Conservation (phyloP, 2,797 vertebrate genomes). For the Halcyon leucocephala region DNA sequence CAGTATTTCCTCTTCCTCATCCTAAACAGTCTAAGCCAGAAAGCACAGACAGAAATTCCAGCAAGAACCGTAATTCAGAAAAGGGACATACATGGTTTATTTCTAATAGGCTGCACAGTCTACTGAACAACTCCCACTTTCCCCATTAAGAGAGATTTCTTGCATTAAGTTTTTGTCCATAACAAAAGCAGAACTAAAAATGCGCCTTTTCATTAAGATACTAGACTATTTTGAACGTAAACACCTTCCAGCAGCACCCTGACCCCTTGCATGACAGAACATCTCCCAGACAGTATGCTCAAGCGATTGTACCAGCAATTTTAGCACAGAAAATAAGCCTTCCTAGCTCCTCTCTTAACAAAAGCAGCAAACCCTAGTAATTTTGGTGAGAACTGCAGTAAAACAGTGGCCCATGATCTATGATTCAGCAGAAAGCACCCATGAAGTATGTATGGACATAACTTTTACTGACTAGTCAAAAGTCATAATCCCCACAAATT, state of each 20-base stretch:
- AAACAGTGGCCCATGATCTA: not conserved
- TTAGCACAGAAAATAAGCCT: not conserved
- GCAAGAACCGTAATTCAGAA: not conserved
- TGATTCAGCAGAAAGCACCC: not conserved
- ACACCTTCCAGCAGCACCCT: not conserved
- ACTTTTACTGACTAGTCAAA: not conserved
- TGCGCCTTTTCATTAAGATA: not conserved
- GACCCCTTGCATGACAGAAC: not conserved
- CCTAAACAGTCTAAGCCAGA: not conserved
- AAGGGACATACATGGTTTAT: not conserved
- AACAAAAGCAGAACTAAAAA: not conserved
- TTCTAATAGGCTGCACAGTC: not conserved
- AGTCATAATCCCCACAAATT: fast-evolving
- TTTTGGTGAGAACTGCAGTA: not conserved
- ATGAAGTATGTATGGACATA: fast-evolving
- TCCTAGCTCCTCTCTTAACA: fast-evolving
- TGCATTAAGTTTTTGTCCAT: not conserved
- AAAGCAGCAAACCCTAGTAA: not conserved
- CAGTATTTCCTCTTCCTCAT: not conserved
- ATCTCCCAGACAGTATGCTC: fast-evolving
- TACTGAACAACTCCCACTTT: not conserved
- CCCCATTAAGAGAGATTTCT: not conserved
- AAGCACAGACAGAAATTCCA: not conserved
- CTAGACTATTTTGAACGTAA: not conserved
- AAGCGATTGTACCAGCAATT: not conserved